A percentile compares a stretch with the other conserved stretches of the same genome.
Conservation (phyloP, 2,797 vertebrate genomes). For the Phataginus tricuspis region DNA sequence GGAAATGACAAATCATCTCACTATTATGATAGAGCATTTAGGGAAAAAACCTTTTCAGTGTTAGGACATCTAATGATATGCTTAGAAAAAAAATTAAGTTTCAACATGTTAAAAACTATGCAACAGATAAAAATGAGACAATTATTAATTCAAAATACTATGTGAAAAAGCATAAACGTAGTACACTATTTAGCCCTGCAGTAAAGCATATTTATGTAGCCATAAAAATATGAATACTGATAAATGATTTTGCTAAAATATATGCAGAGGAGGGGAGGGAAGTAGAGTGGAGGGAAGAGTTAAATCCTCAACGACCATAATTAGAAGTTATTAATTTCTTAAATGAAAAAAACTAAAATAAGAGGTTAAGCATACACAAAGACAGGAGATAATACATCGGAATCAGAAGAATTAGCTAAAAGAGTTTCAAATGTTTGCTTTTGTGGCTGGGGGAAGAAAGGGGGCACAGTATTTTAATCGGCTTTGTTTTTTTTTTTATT, state of each 20-base stretch:
- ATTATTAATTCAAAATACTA: neutral
- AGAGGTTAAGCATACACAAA: neutral
- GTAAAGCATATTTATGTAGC: neutral
- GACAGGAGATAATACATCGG: neutral
- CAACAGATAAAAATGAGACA: neutral
- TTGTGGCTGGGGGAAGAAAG: neutral
- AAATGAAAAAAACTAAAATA: neutral
- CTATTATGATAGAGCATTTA: neutral
- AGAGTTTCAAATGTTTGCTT: neutral
- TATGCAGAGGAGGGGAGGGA: neutral
- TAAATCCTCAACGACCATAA: neutral
- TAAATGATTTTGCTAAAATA: neutral
- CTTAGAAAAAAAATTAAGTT: neutral
- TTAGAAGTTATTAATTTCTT: slow-evolving; percentile 29
- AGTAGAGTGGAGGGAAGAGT: neutral
- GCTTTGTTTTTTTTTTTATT: neutral
- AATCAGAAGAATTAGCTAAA: neutral
- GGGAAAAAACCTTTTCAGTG: neutral
- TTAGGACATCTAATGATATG: neutral
- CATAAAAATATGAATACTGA: neutral
- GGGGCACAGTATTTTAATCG: neutral
- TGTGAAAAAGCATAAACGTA: neutral
- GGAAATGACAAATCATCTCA: neutral
- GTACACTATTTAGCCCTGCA: neutral
- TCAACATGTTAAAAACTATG: neutral